Base-by-base conservation (phyloP, 2,797 vertebrate genomes). In the Ctenosaura bakeri region DNA sequence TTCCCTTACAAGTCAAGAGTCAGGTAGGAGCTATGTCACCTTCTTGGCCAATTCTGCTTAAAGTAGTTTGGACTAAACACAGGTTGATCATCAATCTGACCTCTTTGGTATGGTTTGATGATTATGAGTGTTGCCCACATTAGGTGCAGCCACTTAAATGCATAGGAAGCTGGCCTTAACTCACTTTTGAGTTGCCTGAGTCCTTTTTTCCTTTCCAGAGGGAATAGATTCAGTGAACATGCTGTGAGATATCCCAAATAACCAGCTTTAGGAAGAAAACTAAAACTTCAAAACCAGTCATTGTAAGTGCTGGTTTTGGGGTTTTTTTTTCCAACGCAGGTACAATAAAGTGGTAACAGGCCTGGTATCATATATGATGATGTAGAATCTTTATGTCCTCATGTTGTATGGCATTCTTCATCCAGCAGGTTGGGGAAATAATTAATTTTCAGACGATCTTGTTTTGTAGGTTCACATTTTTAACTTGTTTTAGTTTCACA, bases 401-500 rank as follows among this genome's bases (percentile, higher is more conserved):
- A 38, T 32, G 69, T 20, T 73, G 32, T 59, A 73, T 32, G 38
- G 64, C 69, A 81, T 73, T 32, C 29, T 76, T 89, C 54, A 71
- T 46, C 24, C 35, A 46, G 26, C 42, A 77, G 42, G 42, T 42
- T 81, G 14, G 46, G 54, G 76, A 78, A 77, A 35, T 13, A 83
- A 32, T 32, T 64, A 80, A 73, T 86, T 24, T 59, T 81, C 62
- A 80, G 64, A 54, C 46, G 32, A 74, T 74, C 6, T 56, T 90
- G 2, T 35, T 82, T 79, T 64, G 29, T 14, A 66, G n/a, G 42
- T 82, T 22, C 32, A 52, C 14, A 66, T 87, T 83, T 74, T 62
- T 76, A 82, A 24, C 69, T 83, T 26, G 59, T 64, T 87, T 87
- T 42, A 87, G 79, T 32, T 64, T 42, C n/a, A 77, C 71, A 54